Conservation (phyloP, 2,113 vertebrate species). For the Ondatra zibethicus region DNA sequence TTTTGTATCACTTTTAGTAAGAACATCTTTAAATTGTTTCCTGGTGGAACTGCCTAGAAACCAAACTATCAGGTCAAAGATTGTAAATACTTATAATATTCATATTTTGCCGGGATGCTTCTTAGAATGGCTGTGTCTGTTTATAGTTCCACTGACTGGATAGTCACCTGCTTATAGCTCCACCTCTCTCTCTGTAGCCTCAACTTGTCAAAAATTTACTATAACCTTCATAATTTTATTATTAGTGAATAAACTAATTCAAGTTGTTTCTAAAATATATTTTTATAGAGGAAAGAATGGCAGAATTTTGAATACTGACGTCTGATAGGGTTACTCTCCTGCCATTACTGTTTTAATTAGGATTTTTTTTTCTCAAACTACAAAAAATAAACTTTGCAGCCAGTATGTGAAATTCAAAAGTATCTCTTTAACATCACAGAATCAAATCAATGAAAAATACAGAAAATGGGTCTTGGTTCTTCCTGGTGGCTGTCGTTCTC, state of each 20-base stretch:
- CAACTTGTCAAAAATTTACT: not conserved
- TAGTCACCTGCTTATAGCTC: not conserved
- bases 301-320: not conserved
- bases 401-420: not conserved
- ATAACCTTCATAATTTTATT: not conserved
- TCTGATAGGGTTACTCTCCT: not conserved
- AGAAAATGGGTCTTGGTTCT: not conserved
- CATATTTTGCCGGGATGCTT: not conserved
- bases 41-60: not conserved
- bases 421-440: not conserved
- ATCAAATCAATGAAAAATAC: not conserved
- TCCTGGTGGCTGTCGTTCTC: not conserved
- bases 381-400: not conserved
- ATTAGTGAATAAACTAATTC: not conserved
- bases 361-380: not conserved
- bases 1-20: not conserved
- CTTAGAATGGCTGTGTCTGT: not conserved
- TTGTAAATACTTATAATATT: conserved; percentile 6
- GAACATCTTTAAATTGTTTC: not conserved
- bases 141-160: not conserved
- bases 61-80: not conserved
- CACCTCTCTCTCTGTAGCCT: not conserved
- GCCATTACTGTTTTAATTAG: not conserved
- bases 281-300: not conserved
- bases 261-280: not conserved